Conservation (phyloP, 2,797 vertebrate genomes). For the Rhodeus uyekii region DNA sequence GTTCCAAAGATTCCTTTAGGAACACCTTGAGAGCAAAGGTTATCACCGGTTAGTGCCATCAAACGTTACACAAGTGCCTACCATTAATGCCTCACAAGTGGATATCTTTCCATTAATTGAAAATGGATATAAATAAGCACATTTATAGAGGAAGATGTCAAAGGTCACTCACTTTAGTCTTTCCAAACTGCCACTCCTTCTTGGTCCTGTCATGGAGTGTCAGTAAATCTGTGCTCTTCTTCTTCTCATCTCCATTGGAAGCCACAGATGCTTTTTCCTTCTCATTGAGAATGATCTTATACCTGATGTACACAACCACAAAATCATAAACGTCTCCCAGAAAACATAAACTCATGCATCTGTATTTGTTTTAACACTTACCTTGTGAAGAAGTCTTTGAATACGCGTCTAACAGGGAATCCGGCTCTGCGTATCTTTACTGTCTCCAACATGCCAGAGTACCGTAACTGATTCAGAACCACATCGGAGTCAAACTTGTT, state of each 20-base stretch:
- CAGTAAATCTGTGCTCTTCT: conserved; percentile 79
- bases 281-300: conserved; percentile 84
- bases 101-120: background rate
- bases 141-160: background rate
- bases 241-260: conserved; percentile 76
- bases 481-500: conserved; percentile 84
- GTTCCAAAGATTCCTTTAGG: conserved; percentile 81
- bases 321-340: background rate
- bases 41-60: conserved; percentile 5
- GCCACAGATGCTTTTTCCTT: conserved; percentile 35
- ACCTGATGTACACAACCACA: conserved; percentile 69
- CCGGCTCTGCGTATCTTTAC: conserved; percentile 92
- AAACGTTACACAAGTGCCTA: background rate
- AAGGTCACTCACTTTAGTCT: conserved; percentile 82
- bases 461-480: conserved; percentile 89
- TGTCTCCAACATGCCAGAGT: conserved; percentile 93
- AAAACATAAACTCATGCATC: background rate
- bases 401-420: conserved; percentile 87
- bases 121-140: background rate
- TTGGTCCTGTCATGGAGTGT: conserved; percentile 78
- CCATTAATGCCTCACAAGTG: background rate
- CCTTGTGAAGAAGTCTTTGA: conserved; percentile 87
- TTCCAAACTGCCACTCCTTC: conserved; percentile 89
- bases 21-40: conserved; percentile 71
- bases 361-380: conserved; percentile 52